Percentiles rank a stretch among this genome's conserved stretches.
Conservation (phyloP, 2,888 invertebrate genomes). For the Cinara cedri region DNA sequence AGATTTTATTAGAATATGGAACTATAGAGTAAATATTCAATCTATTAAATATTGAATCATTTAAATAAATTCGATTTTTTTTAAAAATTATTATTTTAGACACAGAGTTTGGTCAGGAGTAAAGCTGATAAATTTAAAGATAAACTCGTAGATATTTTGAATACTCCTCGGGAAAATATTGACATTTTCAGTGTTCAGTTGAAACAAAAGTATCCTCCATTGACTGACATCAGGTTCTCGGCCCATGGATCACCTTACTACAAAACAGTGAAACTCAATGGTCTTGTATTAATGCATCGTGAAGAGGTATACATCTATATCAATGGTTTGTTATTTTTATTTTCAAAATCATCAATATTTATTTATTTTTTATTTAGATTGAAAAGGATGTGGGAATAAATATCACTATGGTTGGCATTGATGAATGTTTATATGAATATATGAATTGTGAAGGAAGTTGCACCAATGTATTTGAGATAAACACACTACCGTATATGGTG, state of each 20-base stretch:
- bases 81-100: constrained; percentile 62
- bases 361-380: constrained; percentile 67
- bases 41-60: not conserved
- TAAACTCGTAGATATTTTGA: constrained; percentile 83
- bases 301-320: constrained; percentile 70
- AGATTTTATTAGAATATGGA: constrained; percentile 94
- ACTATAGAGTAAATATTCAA: constrained; percentile 70
- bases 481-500: constrained; percentile 89
- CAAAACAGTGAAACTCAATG: constrained; percentile 91
- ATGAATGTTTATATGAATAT: constrained; percentile 93
- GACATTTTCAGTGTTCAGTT: constrained; percentile 96
- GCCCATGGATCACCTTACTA: constrained; percentile 96
- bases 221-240: constrained; percentile 91
- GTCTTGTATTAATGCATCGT: constrained; percentile 89
- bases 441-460: constrained; percentile 96
- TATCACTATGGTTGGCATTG: constrained; percentile 97
- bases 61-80: no score
- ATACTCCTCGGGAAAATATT: constrained; percentile 85
- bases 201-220: constrained; percentile 82
- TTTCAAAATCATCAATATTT: not conserved
- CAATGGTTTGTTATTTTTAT: not conserved
- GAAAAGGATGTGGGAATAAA: constrained; percentile 93
- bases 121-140: constrained; percentile 88
- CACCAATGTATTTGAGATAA: constrained; percentile 88
- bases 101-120: constrained; percentile 81